phyloP scores from a whole-genome alignment of 2,797 vertebrate genomes.

The Varecia variegata region DNA sequence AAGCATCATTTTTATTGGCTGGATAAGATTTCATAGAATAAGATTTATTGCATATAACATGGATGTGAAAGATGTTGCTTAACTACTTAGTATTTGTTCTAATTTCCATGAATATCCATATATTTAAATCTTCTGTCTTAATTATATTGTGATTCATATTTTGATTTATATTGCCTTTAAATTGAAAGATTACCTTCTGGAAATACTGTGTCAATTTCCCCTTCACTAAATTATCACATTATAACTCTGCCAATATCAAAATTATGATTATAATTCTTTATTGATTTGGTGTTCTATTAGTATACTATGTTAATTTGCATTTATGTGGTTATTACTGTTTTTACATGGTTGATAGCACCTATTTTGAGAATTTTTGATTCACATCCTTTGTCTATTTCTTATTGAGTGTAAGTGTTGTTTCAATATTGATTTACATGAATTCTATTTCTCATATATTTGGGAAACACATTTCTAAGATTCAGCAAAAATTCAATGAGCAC shows the following conservation, averaged over 20 bases:
- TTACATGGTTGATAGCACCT: background rate
- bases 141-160: background rate
- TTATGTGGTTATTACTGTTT: background rate
- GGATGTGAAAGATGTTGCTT: background rate
- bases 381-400: background rate
- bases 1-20: background rate
- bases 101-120: background rate
- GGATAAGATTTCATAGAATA: background rate
- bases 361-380: background rate
- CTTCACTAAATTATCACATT: background rate
- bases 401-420: background rate
- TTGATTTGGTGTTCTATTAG: background rate
- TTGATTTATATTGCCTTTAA: background rate
- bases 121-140: background rate
- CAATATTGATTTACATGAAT: background rate
- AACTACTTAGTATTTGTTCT: background rate
- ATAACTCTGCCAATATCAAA: background rate
- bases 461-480: background rate
- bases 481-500: background rate
- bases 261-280: background rate
- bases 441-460: background rate
- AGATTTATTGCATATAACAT: background rate
- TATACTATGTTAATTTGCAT: background rate
- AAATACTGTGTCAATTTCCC: background rate
- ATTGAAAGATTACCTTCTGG: background rate